These are phyloP conservation scores for Lampris megalopsis DNA, from an alignment of 2,113 vertebrate genomes.

Conservation along the genomic window DNA sequence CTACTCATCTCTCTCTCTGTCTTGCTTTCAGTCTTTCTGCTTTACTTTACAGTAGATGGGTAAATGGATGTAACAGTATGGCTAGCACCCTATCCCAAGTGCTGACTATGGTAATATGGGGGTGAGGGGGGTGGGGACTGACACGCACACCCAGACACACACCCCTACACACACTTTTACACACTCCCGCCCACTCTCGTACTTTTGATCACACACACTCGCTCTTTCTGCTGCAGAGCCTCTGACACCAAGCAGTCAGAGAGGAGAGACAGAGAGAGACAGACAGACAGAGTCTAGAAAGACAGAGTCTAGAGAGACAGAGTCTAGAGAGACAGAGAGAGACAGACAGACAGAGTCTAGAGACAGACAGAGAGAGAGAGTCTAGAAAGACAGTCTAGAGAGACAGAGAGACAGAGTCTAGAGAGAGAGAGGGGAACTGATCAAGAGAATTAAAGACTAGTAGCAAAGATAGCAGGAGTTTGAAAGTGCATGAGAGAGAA, in stretches of 20 bases:
- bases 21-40: not conserved
- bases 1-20: not conserved
- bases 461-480: too few relatives aligned
- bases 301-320: too few relatives aligned
- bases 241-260: conserved; percentile 64
- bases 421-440: too few relatives aligned
- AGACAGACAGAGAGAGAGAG: too few relatives aligned
- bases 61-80: not conserved
- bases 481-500: too few relatives aligned
- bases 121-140: conserved; percentile 56
- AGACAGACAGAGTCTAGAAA: conserved; percentile 3
- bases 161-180: conserved; percentile 52
- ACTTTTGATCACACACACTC: conserved; percentile 72
- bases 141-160: conserved; percentile 29
- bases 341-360: too few relatives aligned
- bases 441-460: too few relatives aligned
- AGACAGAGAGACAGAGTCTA: too few relatives aligned
- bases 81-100: conserved; percentile 14
- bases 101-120: conserved; percentile 27
- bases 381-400: too few relatives aligned
- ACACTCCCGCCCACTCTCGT: conserved; percentile 70
- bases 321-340: not conserved
- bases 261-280: conserved; percentile 36
- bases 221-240: conserved; percentile 58
- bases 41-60: not conserved